Conservation (phyloP, 2,797 vertebrate genomes). For the Falco concolor region DNA sequence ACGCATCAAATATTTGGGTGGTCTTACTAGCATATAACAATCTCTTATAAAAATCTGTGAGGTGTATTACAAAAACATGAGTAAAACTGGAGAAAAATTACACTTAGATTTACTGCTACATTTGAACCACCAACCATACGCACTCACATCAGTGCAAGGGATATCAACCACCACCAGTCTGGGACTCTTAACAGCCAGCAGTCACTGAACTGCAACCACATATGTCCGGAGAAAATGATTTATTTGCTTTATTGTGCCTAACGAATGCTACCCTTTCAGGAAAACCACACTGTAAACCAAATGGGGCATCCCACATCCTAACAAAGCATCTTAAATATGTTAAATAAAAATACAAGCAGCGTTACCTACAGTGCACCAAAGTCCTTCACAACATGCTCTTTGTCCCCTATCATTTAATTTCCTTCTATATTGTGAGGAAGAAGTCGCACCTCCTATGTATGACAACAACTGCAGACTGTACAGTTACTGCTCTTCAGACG, state of each 20-base stretch:
- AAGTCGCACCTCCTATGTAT: background rate
- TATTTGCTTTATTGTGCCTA: constrained; percentile 16
- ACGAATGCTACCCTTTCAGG: background rate
- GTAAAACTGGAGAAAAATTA: background rate
- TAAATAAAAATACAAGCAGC: background rate
- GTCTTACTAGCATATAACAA: background rate
- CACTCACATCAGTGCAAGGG: background rate
- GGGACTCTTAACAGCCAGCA: background rate
- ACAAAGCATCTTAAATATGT: background rate
- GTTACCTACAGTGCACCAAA: background rate
- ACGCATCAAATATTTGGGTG: background rate
- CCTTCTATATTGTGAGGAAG: background rate
- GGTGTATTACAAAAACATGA: background rate
- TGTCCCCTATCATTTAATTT: background rate
- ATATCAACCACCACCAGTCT: background rate
- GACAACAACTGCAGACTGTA: background rate
- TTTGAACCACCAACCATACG: background rate
- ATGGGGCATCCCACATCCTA: background rate
- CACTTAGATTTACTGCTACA: background rate
- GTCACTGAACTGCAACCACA: background rate
- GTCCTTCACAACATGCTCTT: background rate
- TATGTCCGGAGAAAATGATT: background rate
- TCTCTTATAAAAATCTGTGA: background rate
- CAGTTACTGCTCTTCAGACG: background rate
- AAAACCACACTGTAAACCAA: constrained; percentile 6